A percentile compares a stretch with the other conserved stretches of the same genome.
Conservation (phyloP, 2,113 vertebrate species). For the Microcebus jonahi region DNA sequence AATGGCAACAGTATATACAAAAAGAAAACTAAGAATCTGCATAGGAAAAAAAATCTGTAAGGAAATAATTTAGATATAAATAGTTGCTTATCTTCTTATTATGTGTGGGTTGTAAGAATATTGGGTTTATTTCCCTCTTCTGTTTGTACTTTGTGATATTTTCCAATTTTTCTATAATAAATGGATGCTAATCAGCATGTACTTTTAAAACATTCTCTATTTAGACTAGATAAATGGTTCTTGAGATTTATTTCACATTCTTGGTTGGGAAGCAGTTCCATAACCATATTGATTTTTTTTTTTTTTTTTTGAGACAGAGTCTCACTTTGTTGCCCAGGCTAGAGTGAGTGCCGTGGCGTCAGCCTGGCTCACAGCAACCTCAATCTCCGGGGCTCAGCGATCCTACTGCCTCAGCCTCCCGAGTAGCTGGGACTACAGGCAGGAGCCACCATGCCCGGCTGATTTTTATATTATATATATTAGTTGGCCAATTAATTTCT, state of each 20-base stretch:
- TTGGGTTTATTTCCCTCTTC: neutral
- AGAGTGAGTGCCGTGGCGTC: too few species aligned
- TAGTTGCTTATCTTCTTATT: neutral
- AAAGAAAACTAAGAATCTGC: neutral
- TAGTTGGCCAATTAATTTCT: too few species aligned
- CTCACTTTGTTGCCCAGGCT: too few species aligned
- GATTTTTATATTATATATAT: too few species aligned
- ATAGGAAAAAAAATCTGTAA: neutral
- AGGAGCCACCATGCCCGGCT: too few species aligned
- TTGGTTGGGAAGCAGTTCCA: neutral
- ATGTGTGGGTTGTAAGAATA: neutral
- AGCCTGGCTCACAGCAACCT: too few species aligned
- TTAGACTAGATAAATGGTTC: neutral
- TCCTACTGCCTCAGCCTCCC: too few species aligned
- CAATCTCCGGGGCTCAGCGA: too few species aligned
- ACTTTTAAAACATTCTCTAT: neutral
- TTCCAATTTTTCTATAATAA: neutral
- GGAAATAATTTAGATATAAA: neutral
- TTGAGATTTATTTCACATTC: neutral
- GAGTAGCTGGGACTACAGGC: too few species aligned
- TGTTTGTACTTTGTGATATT: slow-evolving; percentile 1
- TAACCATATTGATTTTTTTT: slow-evolving; percentile 1
- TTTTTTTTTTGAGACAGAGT: too few species aligned
- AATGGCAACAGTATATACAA: neutral
- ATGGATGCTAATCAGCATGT: neutral